Base-by-base conservation (phyloP, 2,797 vertebrate genomes). In the Pyrocephalus nanus region DNA sequence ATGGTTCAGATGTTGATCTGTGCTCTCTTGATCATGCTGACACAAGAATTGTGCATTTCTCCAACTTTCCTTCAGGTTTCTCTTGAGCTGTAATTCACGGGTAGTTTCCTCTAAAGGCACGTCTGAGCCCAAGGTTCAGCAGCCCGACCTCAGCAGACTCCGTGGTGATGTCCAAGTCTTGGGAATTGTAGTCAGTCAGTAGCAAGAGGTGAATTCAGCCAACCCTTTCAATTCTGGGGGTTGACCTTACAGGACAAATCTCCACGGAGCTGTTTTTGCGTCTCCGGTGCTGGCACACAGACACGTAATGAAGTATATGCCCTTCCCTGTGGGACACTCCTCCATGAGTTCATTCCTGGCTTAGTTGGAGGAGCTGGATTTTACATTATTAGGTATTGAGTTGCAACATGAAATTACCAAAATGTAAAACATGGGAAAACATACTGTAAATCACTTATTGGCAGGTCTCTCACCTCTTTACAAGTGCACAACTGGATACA, bases 401-500 rank as follows among this genome's bases (percentile, higher is more conserved):
- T 97, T 92, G 96, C 88, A 92, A 94, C 95, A 97, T 71, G 88
- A 98, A 97, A 97, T 96, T 97, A 97, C 94, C 95, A 96, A 96
- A 97, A 97, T 96, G 96, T 97, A 96, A 97, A 97, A 96, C 96
- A 96, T 79, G 94, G 96, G 95, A 88, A 95, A 97, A 97, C 96
- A 97, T 93, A 95, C 91, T 97, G 95, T 96, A 97, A 97, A 97
- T 98, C 97, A 97, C 93, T 97, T 97, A 97, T 93, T 97, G 97
- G 97, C 97, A 98, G 96, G 92, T 93, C 60, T 67, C 89, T 94
- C 67, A 89, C 95, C 96, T 97, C 89, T 96, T 96, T 97, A 96
- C 58, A 83, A 97, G 96, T 78, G 36, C 80, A 90, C 62, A 25
- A 53, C 90, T 95, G 70, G 66, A 64, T 90, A 94, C 26, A 84